Percentiles rank a stretch among this genome's conserved stretches.
phyloP scores from a whole-genome alignment of 53 echinoderm and acorn worm species.

The Mesocentrotus franciscanus region DNA sequence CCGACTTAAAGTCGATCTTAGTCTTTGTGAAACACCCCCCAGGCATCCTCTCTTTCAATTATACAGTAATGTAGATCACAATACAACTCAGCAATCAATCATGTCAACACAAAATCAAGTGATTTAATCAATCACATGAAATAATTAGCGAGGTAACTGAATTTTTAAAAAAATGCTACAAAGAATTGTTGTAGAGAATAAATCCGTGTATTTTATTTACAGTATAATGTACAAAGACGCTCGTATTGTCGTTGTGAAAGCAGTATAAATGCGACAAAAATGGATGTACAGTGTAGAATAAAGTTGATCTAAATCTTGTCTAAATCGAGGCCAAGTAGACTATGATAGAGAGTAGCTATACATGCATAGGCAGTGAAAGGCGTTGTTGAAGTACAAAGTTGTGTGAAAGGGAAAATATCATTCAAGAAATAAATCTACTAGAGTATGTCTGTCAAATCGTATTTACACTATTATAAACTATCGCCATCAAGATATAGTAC shows the following conservation, averaged over 20 bases:
- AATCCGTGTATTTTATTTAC: slow-evolving; percentile 49
- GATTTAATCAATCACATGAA: too few relatives aligned
- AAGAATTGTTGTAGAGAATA: slow-evolving; percentile 4
- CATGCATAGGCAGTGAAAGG: slow-evolving; percentile 41
- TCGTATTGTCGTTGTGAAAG: slow-evolving; percentile 8
- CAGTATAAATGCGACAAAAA: slow-evolving; percentile 4
- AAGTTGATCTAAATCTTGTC: neutral
- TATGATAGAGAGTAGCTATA: slow-evolving; percentile 33
- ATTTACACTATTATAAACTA: neutral
- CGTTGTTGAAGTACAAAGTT: neutral
- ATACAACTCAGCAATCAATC: too few relatives aligned
- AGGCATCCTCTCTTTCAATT: too few relatives aligned
- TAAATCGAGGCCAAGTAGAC: neutral
- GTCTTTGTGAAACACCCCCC: too few relatives aligned
- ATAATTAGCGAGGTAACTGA: neutral
- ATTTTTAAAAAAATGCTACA: neutral
- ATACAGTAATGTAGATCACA: too few relatives aligned
- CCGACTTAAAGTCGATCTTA: too few relatives aligned
- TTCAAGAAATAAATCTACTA: neutral
- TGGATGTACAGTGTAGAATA: neutral
- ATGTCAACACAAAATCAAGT: too few relatives aligned
- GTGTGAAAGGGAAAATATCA: slow-evolving; percentile 23
- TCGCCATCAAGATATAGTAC: slow-evolving; percentile 25
- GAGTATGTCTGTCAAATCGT: neutral
- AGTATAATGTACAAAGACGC: neutral